Conservation (phyloP, 2,113 vertebrate species). For the Corvus cornix region DNA sequence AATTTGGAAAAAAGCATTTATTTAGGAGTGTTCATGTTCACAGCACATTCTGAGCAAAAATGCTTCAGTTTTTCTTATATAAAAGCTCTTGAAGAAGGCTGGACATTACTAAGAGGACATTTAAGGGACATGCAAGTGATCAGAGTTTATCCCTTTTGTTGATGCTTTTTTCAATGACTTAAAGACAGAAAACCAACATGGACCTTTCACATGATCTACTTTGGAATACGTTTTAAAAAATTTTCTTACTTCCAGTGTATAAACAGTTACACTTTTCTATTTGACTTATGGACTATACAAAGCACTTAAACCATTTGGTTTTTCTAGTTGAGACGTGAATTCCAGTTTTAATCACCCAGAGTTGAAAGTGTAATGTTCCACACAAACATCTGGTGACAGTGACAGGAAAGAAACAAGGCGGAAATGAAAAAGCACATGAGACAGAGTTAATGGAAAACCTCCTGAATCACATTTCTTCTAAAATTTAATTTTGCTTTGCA, state of each 20-base stretch:
- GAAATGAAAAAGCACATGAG: conserved; percentile 8
- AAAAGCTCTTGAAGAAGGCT: background rate
- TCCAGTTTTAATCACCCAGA: background rate
- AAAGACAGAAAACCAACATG: background rate
- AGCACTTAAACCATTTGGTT: background rate
- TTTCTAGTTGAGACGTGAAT: background rate
- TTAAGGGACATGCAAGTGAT: background rate
- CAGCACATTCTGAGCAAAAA: background rate
- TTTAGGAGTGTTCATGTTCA: background rate
- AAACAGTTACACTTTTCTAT: background rate
- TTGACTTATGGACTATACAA: background rate
- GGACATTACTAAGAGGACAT: background rate
- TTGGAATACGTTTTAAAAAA: background rate
- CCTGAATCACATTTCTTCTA: background rate
- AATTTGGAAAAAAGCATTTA: background rate
- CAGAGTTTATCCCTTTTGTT: background rate
- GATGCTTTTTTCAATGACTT: background rate
- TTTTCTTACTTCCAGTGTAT: background rate
- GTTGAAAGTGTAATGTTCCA: background rate
- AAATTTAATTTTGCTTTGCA: background rate
- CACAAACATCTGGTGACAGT: background rate
- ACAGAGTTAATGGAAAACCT: background rate
- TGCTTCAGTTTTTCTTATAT: background rate
- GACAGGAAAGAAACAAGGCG: background rate
- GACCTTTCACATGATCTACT: background rate